Conservation (phyloP, 2,797 vertebrate species). For the Adrianichthys oophorus region DNA sequence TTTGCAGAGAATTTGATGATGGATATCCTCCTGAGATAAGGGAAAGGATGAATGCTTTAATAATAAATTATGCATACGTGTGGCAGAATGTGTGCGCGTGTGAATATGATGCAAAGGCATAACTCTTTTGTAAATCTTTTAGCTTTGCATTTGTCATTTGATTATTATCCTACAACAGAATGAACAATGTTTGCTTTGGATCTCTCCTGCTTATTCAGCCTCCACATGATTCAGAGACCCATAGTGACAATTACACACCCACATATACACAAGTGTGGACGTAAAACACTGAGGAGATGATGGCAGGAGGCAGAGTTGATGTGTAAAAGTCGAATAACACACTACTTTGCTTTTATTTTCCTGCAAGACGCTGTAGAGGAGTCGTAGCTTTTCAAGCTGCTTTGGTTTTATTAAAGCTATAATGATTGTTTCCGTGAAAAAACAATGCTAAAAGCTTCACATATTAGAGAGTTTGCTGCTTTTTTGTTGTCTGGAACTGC, state of each 20-base stretch:
- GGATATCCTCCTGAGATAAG: slow-evolving; percentile 28
- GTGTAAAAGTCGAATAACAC: slow-evolving; percentile 19
- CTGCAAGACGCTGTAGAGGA: no score
- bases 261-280: slow-evolving; percentile 9
- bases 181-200: slow-evolving; percentile 46
- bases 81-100: slow-evolving; percentile 2
- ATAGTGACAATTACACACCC: slow-evolving; percentile 14
- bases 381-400: no score
- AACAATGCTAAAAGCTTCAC: no score
- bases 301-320: slow-evolving; percentile 9
- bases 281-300: slow-evolving; percentile 16
- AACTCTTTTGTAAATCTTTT: slow-evolving; percentile 47
- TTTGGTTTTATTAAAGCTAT: no score
- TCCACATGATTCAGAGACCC: slow-evolving; percentile 44
- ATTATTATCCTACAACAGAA: slow-evolving; percentile 26
- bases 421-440: no score
- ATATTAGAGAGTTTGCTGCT: no score
- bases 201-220: slow-evolving; percentile 36
- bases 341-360: slow-evolving; percentile 18
- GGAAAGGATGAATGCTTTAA: slow-evolving; percentile 40
- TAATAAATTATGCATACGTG: slow-evolving; percentile 41
- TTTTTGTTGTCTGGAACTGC: no score
- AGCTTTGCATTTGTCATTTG: slow-evolving; percentile 23
- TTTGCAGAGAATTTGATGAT: slow-evolving; percentile 37
- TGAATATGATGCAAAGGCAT: slow-evolving; percentile 10